Evolutionary conservation across 2,113 vertebrate species (phyloP).

Genomic region (Rhombomys opimus): DNA sequence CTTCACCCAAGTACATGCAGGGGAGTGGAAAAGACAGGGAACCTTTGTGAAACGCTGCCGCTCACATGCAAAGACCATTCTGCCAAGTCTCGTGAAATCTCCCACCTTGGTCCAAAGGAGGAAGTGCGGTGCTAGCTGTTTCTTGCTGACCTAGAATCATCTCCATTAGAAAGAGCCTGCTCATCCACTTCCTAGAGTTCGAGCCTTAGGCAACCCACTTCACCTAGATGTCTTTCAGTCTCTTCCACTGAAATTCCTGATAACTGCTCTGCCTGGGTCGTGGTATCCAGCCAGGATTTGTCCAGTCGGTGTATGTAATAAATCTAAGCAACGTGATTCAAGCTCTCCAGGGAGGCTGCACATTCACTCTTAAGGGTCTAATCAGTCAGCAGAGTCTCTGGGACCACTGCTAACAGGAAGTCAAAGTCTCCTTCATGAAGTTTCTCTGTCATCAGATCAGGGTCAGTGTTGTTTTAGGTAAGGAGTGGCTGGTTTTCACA

Average conservation of each 20-base stretch:
- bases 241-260: neutral
- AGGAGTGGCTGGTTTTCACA: neutral
- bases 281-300: neutral
- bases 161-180: neutral
- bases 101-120: slow-evolving; percentile 1
- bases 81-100: neutral
- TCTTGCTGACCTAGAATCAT: slow-evolving; percentile 33
- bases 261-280: neutral
- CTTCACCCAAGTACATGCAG: slow-evolving; percentile 75
- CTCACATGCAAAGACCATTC: slow-evolving; percentile 61
- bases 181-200: neutral
- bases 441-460: neutral
- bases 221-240: neutral
- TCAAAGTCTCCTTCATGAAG: neutral
- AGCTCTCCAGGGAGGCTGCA: neutral
- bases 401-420: neutral
- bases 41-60: slow-evolving; percentile 64
- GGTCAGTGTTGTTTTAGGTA: neutral
- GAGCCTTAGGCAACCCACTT: neutral
- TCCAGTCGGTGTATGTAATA: neutral
- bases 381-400: neutral
- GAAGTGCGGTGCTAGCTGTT: neutral
- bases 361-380: neutral
- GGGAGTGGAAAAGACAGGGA: slow-evolving; percentile 77
- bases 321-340: neutral